A percentile compares a stretch with the other conserved stretches of the same genome.
phyloP scores from a whole-genome alignment of 2,113 vertebrate species.

The Petroica traversi region DNA sequence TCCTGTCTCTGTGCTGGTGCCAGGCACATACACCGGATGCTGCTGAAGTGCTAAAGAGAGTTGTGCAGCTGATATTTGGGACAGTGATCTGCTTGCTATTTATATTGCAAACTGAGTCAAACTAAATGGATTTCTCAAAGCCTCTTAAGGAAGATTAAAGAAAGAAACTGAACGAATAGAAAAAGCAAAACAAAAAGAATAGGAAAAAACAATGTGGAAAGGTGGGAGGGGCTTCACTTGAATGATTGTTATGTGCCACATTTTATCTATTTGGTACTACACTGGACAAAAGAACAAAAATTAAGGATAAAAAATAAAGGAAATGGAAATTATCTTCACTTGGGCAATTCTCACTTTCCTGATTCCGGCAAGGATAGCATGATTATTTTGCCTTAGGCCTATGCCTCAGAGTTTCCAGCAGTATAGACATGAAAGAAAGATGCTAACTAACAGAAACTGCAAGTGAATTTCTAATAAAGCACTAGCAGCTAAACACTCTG shows the following conservation, averaged over 20 bases:
- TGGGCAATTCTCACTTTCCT: background rate
- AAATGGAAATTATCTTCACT: background rate
- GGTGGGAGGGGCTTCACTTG: fast-evolving
- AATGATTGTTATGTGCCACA: background rate
- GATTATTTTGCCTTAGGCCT: background rate
- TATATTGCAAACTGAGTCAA: conserved; percentile 34
- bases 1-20: background rate
- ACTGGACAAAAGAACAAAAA: background rate
- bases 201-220: background rate
- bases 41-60: background rate
- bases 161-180: background rate
- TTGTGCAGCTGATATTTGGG: background rate
- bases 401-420: background rate
- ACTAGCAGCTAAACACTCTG: background rate
- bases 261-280: background rate
- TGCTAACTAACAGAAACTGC: background rate
- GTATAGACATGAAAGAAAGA: background rate
- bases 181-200: background rate
- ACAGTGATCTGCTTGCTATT: conserved; percentile 55
- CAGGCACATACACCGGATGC: background rate
- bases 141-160: conserved; percentile 51
- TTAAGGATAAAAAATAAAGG: background rate
- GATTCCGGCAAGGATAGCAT: background rate
- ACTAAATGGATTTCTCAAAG: conserved; percentile 61
- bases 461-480: background rate